A percentile compares a stretch with the other conserved stretches of the same genome.
phyloP scores from a whole-genome alignment of 2,113 vertebrate genomes.

The Anoplopoma fimbria region DNA sequence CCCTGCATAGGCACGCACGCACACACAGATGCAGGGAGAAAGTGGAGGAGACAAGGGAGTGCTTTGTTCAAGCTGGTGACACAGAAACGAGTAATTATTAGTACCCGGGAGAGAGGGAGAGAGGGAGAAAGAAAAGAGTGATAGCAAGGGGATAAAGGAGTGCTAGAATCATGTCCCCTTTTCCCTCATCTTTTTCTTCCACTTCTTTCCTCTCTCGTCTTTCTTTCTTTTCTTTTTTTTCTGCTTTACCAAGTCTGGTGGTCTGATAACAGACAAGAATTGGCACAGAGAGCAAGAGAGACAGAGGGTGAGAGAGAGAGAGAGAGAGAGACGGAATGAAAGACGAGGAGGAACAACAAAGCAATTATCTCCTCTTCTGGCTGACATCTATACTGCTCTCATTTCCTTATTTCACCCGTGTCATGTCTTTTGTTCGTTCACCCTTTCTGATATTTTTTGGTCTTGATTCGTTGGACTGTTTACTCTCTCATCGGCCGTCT shows the following conservation, averaged over 20 bases:
- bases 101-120: conserved; percentile 26
- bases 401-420: conserved; percentile 26
- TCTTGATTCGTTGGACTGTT: conserved; percentile 49
- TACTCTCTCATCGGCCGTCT: conserved; percentile 49
- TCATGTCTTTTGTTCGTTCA: conserved; percentile 60
- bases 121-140: not conserved
- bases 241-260: conserved; percentile 36
- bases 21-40: conserved; percentile 37
- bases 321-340: not conserved
- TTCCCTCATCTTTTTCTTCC: not conserved
- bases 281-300: conserved; percentile 33
- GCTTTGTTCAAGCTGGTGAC: conserved; percentile 67
- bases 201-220: not conserved
- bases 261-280: conserved; percentile 64
- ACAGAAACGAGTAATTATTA: conserved; percentile 71
- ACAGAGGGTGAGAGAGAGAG: conserved; percentile 2
- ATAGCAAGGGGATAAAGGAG: conserved; percentile 37
- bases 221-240: not conserved
- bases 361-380: conserved; percentile 68
- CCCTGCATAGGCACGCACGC: not conserved
- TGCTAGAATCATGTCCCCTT: not conserved
- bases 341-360: conserved; percentile 61
- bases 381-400: conserved; percentile 63
- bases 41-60: conserved; percentile 52
- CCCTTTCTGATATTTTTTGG: conserved; percentile 42